phyloP scores from a whole-genome alignment of 2,113 vertebrate genomes.

The Microcebus lehilahytsara region DNA sequence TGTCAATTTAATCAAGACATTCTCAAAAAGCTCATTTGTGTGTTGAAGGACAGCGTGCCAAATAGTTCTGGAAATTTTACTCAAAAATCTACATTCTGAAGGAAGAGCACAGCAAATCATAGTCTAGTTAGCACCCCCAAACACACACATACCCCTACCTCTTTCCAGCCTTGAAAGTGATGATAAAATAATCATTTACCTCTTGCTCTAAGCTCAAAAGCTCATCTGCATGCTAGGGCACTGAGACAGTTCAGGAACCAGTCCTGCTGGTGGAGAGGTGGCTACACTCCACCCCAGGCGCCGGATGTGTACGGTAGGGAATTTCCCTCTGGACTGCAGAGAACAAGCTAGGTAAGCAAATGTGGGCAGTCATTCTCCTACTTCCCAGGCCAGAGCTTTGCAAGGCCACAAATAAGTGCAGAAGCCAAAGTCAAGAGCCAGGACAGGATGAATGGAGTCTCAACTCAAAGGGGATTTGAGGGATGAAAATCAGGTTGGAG shows the following conservation, averaged over 20 bases:
- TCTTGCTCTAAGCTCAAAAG: conserved; percentile 2
- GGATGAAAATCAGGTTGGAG: not conserved
- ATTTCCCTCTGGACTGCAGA: not conserved
- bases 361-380: not conserved
- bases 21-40: not conserved
- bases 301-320: not conserved
- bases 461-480: not conserved
- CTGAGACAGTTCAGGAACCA: too few species aligned
- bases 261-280: not conserved
- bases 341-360: not conserved
- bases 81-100: not conserved
- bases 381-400: not conserved
- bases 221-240: not conserved
- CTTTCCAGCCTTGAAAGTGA: not conserved
- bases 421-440: not conserved
- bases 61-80: not conserved
- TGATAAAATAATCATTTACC: not conserved
- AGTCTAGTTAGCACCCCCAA: not conserved
- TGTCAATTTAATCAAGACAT: not conserved
- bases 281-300: not conserved
- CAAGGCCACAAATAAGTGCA: not conserved
- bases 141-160: not conserved
- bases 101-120: not conserved
- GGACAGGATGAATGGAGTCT: not conserved
- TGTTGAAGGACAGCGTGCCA: not conserved